Evolutionary conservation across 2,113 vertebrate species (phyloP), one percentile per base, ranked within the genome.

Genomic region (Madoqua kirkii): DNA sequence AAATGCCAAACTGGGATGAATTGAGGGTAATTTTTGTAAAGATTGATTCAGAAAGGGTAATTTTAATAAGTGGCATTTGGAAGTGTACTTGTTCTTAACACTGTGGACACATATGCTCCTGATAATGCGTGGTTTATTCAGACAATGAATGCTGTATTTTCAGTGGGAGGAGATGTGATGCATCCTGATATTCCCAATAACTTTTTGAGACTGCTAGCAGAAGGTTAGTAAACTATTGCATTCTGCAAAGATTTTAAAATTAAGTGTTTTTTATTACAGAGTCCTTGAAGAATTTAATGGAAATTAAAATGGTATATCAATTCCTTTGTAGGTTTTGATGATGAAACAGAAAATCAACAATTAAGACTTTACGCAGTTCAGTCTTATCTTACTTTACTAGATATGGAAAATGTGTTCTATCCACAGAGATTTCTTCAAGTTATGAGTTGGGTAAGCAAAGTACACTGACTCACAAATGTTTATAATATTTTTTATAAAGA

Each of bases 351-450:
- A 97, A 99, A 99, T 81, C 96, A 97, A 48, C 99, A 99, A 98
- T 97, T 99, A 82, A 99, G 99, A 93, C 97, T 99, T 62, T 99
- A 99, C 97, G 99, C 99, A 86, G 99, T 99, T 59, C 99, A 99
- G 92, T 99, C 99, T 90, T 99, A 99, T 1, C 97, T 99, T 92
- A 96, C 97, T 3, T 97, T 99, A 95, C 97, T 99, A 87, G 99
- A 99, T 96, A 98, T 98, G 87, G 98, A 99, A 84, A 98, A 85
- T 98, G 99, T 97, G 5, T 97, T 99, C 91, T 99, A 99, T 98
- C 99, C 99, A 6, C 99, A 99, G 98, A 99, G 99, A 96, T 99
- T 99, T 98, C 99, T 99, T 62, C 99, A 99, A 98, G 99, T 99
- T 98, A 99, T 99, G 99, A 99, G 99, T 87, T 99, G 99, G 99